Conservation (phyloP, 2,113 vertebrate species). For the Ageneiosus marmoratus region DNA sequence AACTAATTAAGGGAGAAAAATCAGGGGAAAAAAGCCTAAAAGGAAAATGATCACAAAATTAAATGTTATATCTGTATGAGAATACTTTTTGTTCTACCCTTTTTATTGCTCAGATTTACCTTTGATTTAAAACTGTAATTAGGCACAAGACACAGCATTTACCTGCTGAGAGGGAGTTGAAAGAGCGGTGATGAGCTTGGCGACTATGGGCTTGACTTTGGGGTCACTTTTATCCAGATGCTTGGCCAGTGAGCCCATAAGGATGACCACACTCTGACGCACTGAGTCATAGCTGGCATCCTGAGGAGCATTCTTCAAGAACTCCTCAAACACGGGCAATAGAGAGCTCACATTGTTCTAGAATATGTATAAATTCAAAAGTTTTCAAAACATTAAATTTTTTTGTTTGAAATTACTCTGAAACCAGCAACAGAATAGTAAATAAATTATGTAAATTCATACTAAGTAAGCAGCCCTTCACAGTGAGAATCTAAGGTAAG, state of each 20-base stretch:
- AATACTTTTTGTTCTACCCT: neutral
- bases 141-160: neutral
- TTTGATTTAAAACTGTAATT: neutral
- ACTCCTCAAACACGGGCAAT: slow-evolving; percentile 97
- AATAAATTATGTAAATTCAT: neutral
- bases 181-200: slow-evolving; percentile 93
- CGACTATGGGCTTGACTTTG: slow-evolving; percentile 97
- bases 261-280: slow-evolving; percentile 95
- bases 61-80: neutral
- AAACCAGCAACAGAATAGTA: neutral
- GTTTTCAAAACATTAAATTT: no score
- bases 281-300: slow-evolving; percentile 96
- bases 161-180: slow-evolving; percentile 98
- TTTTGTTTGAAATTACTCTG: neutral
- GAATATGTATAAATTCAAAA: neutral
- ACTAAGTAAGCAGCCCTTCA: neutral
- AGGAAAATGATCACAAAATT: neutral
- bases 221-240: slow-evolving; percentile 97
- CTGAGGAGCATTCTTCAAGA: slow-evolving; percentile 91
- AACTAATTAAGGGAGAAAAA: no score
- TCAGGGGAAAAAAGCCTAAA: no score
- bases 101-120: no score
- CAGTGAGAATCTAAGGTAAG: neutral
- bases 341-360: slow-evolving; percentile 95
- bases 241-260: slow-evolving; percentile 98